Conservation (phyloP, 2,888 invertebrate genomes). For the Caenorhabditis angaria region DNA sequence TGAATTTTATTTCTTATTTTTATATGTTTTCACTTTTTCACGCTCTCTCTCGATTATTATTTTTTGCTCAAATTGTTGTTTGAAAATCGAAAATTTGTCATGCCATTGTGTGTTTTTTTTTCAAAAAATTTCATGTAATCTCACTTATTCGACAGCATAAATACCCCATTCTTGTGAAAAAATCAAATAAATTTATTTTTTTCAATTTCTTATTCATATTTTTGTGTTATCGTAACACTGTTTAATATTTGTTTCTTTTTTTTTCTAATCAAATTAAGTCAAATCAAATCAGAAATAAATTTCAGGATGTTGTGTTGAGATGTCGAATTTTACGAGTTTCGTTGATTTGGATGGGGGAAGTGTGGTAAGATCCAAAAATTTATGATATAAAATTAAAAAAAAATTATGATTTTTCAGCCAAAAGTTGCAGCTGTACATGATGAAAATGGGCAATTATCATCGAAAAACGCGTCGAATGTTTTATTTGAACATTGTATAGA, state of each 20-base stretch:
- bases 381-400: neutral
- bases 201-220: conserved; percentile 12
- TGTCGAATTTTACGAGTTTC: conserved; percentile 41
- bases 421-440: conserved; percentile 6
- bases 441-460: neutral
- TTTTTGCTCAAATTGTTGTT: conserved; percentile 7
- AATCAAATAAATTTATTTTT: conserved; percentile 9
- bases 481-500: neutral
- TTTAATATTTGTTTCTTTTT: neutral
- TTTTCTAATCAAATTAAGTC: neutral
- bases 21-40: neutral
- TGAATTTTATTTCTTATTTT: neutral
- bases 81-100: conserved; percentile 13
- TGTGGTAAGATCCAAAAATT: conserved; percentile 11
- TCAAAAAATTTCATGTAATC: conserved; percentile 22
- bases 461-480: neutral
- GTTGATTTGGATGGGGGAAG: conserved; percentile 32
- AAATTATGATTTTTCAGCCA: conserved; percentile 8
- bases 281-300: neutral
- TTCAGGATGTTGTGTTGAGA: conserved; percentile 2
- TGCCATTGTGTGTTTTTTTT: conserved; percentile 6
- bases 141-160: conserved; percentile 7
- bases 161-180: neutral
- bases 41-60: neutral
- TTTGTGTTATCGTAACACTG: neutral